Evolutionary conservation across 2,888 invertebrate species (phyloP).

Genomic region (Ophion costatus): DNA sequence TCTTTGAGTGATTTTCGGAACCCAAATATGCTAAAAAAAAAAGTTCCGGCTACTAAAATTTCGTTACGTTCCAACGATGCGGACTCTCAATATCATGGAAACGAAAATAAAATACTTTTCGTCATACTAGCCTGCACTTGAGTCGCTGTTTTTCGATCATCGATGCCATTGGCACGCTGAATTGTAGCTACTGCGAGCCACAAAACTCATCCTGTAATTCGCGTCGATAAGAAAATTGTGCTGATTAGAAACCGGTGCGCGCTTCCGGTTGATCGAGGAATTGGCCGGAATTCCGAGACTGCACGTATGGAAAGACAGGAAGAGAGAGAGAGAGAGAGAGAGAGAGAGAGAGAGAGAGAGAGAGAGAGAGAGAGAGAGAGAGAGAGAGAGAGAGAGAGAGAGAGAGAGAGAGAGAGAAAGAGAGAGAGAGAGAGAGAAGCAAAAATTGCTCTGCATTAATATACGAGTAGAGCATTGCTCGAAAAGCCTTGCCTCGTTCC

Average conservation of each 20-base stretch:
- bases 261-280: slow-evolving; percentile 60
- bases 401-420: no score
- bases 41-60: no score
- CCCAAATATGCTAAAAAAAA: no score
- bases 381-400: slow-evolving; percentile 15
- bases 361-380: slow-evolving; percentile 23
- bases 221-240: slow-evolving; percentile 8
- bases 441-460: slow-evolving; percentile 11
- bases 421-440: slow-evolving; percentile 18
- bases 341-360: slow-evolving; percentile 33
- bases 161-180: slow-evolving; percentile 9
- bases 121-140: slow-evolving; percentile 1
- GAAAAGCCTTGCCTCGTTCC: slow-evolving; percentile 28
- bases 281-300: slow-evolving; percentile 52
- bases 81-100: no score
- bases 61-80: no score
- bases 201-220: slow-evolving; percentile 1
- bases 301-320: slow-evolving; percentile 25
- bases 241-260: background rate
- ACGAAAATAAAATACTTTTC: background rate
- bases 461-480: slow-evolving; percentile 29
- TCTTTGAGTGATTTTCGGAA: no score
- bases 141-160: slow-evolving; percentile 17
- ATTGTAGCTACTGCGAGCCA: background rate
- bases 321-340: slow-evolving; percentile 28